Conservation (phyloP, 37 sponge, comb jelly and placozoan genomes). For the Amphimedon queenslandica region DNA sequence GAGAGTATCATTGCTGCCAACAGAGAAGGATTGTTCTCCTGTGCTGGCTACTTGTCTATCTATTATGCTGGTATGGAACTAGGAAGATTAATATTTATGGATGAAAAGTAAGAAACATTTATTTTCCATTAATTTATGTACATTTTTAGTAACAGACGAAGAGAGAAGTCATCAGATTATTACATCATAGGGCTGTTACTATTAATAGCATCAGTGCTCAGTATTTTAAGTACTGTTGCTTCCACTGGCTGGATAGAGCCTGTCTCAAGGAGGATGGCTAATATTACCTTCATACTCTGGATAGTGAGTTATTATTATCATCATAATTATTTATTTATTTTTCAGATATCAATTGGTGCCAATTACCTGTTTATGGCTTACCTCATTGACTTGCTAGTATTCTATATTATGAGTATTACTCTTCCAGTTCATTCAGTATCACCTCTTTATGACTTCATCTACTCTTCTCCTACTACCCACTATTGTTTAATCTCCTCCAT, state of each 20-base stretch:
- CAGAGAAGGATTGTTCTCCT: conserved; percentile 87
- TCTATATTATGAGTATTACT: not conserved
- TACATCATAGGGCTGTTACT: not conserved
- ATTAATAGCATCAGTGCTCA: not conserved
- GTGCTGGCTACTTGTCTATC: conserved; percentile 76
- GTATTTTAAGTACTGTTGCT: not conserved
- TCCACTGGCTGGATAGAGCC: conserved; percentile 46
- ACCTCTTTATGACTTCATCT: conserved; percentile 1
- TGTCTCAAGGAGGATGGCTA: conserved; percentile 78
- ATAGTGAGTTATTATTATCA: conserved; percentile 42
- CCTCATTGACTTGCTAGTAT: conserved; percentile 22
- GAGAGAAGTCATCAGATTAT: too few species aligned
- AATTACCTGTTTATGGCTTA: conserved; percentile 21
- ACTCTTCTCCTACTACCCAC: not conserved
- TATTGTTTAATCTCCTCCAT: conserved; percentile 72
- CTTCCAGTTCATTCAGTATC: conserved; percentile 3
- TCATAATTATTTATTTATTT: too few species aligned
- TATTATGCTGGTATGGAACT: conserved; percentile 74
- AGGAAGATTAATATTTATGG: conserved; percentile 63
- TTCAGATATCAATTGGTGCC: conserved; percentile 42
- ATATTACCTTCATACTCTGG: conserved; percentile 83
- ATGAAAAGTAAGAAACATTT: not conserved
- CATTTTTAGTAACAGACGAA: too few species aligned
- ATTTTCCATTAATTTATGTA: too few species aligned
- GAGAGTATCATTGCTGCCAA: conserved; percentile 79